These are phyloP conservation scores for Drosophila subsilvestris DNA, from an alignment of 2,888 invertebrate genomes.

Conservation along the genomic window DNA sequence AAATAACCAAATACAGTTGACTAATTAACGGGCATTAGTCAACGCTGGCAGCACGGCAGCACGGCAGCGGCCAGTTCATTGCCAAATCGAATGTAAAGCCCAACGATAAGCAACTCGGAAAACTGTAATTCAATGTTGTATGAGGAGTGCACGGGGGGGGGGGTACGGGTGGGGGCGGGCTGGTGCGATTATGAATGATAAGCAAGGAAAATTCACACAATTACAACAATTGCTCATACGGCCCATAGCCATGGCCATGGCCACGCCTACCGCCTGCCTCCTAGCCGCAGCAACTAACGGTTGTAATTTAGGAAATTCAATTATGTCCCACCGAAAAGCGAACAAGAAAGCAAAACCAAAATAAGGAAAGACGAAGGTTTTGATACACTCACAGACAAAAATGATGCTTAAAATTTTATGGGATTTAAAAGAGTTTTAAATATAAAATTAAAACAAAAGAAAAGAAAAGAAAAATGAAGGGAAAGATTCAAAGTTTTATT, in stretches of 20 bases:
- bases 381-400: not conserved
- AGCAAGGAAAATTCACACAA: constrained; percentile 70
- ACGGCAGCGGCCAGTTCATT: constrained; percentile 11
- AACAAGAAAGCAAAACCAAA: constrained; percentile 16
- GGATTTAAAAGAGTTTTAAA: too few relatives aligned
- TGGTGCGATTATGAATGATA: constrained; percentile 69
- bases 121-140: constrained; percentile 33
- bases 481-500: not conserved
- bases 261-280: constrained; percentile 30
- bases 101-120: constrained; percentile 51
- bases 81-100: constrained; percentile 69
- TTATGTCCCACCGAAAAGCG: constrained; percentile 54
- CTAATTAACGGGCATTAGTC: constrained; percentile 70
- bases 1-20: constrained; percentile 43
- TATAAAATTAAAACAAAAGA: too few relatives aligned
- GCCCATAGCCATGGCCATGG: not conserved
- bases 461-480: too few relatives aligned
- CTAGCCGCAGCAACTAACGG: constrained; percentile 30
- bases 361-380: not conserved
- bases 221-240: constrained; percentile 69
- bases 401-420: too few relatives aligned
- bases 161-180: not conserved
- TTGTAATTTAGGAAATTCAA: constrained; percentile 66
- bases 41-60: constrained; percentile 39
- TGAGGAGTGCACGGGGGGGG: not conserved